Base-by-base conservation (phyloP, 23 tunicate genomes). In the Botrylloides violaceus region DNA sequence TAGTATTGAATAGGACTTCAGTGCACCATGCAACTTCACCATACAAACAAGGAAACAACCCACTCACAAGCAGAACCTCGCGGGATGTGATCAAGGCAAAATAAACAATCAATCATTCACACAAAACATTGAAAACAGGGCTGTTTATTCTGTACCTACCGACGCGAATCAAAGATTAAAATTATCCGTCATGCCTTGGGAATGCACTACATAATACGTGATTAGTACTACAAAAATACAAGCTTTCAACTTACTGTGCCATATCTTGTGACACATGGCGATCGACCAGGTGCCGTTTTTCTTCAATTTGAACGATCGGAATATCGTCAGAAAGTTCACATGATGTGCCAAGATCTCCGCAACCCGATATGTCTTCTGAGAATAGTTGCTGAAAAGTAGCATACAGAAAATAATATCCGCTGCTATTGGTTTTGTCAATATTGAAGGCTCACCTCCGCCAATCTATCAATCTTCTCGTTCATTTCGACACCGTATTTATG, bases 241-340 rank as follows among this genome's bases (percentile, higher is more conserved):
- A 22, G 20, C n/a, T 32, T 66, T 76, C 56, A n/a, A n/a, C n/a
- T n/a, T 48, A 80, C 87, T 80, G 79, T 29, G 49, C 88, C 43
- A 88, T 61, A 49, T 88, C 96, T 49, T 88, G 88, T 50, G 77
- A 56, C 9, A 88, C 76, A 50, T 88, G 96, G 7, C 96, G 76
- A 37, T 88, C 84, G 23, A 88, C 88, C 35, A 79, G 59, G 55
- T 88, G 96, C 3, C 84, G 58, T 53, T 78, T 88, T 33, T 82
- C 96, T 65, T 88, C 88, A 12, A 70, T 76, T 27, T 77, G 88
- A 32, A 88, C 36, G 37, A 88, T 88, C 7, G 96, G 96, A 49
- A 88, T 83, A 7, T 88, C 96, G 34, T 88, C 96, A 0, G 81
- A 61, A 21, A 71, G 65, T 53, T 88, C 96, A 53, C 88, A 88